phyloP scores from a whole-genome alignment of 1,140 invertebrate species.

The Leptinotarsa undecemlineata region DNA sequence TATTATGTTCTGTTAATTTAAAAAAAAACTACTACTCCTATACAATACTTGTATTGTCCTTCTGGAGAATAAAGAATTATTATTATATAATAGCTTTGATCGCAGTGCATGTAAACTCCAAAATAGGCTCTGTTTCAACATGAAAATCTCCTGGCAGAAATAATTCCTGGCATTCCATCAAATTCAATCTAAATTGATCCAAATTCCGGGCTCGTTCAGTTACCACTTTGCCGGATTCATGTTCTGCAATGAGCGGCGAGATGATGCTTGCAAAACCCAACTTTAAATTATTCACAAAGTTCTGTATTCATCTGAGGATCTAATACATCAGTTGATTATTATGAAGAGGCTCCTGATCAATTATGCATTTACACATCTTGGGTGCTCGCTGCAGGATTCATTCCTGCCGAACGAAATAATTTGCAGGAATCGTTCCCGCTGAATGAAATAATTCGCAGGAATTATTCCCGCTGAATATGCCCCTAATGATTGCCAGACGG shows the following conservation, averaged over 20 bases:
- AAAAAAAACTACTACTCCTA: too few relatives aligned
- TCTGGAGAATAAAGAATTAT: too few relatives aligned
- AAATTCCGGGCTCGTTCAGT: slow-evolving; percentile 4
- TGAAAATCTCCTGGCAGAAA: too few relatives aligned
- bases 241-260: slow-evolving; percentile 4
- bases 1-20: too few relatives aligned
- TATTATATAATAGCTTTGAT: too few relatives aligned
- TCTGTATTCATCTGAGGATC: slow-evolving; percentile 39
- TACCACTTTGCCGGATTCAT: slow-evolving; percentile 8
- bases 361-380: slow-evolving; percentile 43
- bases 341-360: slow-evolving; percentile 43
- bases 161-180: neutral
- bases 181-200: neutral
- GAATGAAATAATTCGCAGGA: slow-evolving; percentile 40
- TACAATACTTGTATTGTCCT: too few relatives aligned
- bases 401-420: slow-evolving; percentile 15
- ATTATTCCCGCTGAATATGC: slow-evolving; percentile 54
- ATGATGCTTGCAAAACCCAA: slow-evolving; percentile 32
- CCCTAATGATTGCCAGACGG: slow-evolving; percentile 53
- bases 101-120: too few relatives aligned
- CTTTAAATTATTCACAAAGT: slow-evolving; percentile 44
- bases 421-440: slow-evolving; percentile 4
- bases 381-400: neutral
- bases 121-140: too few relatives aligned
- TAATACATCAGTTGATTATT: slow-evolving; percentile 48